Percentiles rank a stretch among this genome's conserved stretches.
These are phyloP conservation scores for Passer montanus DNA, from an alignment of 2,113 vertebrate genomes.

Conservation along the genomic window DNA sequence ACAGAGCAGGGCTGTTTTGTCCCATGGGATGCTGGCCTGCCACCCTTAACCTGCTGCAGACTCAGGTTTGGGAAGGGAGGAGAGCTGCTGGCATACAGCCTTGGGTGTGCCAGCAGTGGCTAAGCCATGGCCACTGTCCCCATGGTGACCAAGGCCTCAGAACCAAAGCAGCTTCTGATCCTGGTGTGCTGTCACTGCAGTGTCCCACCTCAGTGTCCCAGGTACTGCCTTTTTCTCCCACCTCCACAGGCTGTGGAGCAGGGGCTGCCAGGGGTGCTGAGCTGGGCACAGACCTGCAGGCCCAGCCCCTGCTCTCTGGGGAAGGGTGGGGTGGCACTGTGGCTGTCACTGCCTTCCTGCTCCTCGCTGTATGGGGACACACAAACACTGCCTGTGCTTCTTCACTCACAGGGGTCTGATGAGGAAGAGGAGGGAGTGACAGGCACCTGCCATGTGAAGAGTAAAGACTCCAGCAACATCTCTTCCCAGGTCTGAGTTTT, in stretches of 20 bases:
- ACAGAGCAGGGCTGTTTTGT: not conserved
- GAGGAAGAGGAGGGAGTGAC: not conserved
- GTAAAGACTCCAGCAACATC: not conserved
- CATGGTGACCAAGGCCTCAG: not conserved
- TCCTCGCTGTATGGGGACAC: rapidly evolving
- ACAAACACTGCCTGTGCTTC: not conserved
- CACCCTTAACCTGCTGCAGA: not conserved
- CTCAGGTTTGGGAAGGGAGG: not conserved
- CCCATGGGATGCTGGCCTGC: not conserved
- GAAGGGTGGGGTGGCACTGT: not conserved
- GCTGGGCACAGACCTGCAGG: not conserved
- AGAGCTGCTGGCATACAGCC: not conserved
- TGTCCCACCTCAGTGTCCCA: not conserved
- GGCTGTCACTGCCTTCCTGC: not conserved
- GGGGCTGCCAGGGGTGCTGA: not conserved
- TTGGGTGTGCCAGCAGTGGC: not conserved
- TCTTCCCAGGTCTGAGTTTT: not conserved
- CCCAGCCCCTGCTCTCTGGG: not conserved
- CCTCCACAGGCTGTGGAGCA: not conserved
- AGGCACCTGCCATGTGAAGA: not conserved
- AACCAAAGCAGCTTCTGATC: not conserved
- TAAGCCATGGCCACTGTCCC: not conserved
- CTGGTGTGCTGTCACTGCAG: not conserved
- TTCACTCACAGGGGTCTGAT: not conserved
- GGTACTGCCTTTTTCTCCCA: not conserved